Evolutionary conservation across 2,888 invertebrate genomes (phyloP).

Genomic region (Parapristionchus giblindavisi): DNA sequence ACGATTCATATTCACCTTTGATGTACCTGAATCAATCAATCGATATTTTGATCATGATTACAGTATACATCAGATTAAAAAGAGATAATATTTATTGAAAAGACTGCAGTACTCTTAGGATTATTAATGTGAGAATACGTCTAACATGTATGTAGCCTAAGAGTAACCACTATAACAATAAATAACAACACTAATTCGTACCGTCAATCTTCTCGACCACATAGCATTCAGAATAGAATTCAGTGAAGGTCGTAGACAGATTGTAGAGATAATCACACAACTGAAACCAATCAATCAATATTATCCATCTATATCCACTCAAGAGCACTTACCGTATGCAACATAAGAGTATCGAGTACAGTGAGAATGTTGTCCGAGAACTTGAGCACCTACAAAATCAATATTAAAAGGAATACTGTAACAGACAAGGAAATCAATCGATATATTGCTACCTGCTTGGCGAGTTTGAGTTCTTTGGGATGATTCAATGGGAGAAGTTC

Average conservation of each 20-base stretch:
- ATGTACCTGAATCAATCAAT: too few species aligned
- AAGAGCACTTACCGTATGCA: conserved; percentile 70
- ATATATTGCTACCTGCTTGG: conserved; percentile 80
- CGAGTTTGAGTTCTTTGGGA: conserved; percentile 92
- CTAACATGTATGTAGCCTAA: too few species aligned
- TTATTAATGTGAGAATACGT: too few species aligned
- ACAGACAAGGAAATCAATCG: not conserved
- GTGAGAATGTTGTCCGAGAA: conserved; percentile 87
- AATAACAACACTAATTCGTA: too few species aligned
- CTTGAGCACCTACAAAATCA: conserved; percentile 76
- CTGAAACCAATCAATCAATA: conserved; percentile 12
- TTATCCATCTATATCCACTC: not conserved
- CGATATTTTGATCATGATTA: too few species aligned
- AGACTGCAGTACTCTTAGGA: too few species aligned
- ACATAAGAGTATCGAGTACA: conserved; percentile 76
- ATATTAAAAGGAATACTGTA: conserved; percentile 40
- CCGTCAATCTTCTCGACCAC: conserved; percentile 88
- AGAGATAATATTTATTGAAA: too few species aligned
- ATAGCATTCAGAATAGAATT: conserved; percentile 97
- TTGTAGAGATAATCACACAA: conserved; percentile 87
- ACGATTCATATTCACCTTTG: conserved; percentile 82
- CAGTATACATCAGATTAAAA: too few species aligned
- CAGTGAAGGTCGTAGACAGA: conserved; percentile 88
- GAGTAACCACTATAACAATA: too few species aligned
- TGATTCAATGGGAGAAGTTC: conserved; percentile 78